Conservation (phyloP, 2,888 invertebrate species). For the Himalopsyche tibetana region DNA sequence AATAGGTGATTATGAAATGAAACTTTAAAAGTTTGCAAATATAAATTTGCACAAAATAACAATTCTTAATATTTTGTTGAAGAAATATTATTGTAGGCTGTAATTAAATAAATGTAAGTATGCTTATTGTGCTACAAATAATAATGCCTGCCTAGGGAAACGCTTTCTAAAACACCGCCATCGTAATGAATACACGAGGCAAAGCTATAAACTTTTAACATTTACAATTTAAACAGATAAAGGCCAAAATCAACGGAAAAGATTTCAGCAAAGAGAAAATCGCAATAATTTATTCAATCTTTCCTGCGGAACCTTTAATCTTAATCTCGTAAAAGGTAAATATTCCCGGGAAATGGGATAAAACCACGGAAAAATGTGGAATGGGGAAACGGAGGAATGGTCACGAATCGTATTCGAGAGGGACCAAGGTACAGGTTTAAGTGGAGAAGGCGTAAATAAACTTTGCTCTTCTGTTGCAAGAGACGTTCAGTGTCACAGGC, state of each 20-base stretch:
- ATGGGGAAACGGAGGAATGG: conserved; percentile 14
- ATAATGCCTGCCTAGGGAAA: conserved; percentile 22
- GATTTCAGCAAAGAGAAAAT: conserved; percentile 54
- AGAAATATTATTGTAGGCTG: too few species aligned
- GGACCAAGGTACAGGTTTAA: conserved; percentile 50
- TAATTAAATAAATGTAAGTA: conserved; percentile 4
- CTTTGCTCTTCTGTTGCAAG: conserved; percentile 19
- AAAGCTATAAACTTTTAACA: conserved; percentile 53
- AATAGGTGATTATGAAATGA: too few species aligned
- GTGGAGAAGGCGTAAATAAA: conserved; percentile 53
- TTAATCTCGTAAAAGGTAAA: conserved; percentile 64
- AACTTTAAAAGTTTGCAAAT: too few species aligned
- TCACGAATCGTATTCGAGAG: conserved; percentile 12
- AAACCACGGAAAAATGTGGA: conserved; percentile 52
- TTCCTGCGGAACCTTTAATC: conserved; percentile 64
- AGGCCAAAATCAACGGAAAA: conserved; percentile 51
- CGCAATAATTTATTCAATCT: conserved; percentile 65
- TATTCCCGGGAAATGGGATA: conserved; percentile 56
- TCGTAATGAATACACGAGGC: conserved; percentile 21
- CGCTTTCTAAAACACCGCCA: conserved; percentile 1
- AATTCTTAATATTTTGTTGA: too few species aligned
- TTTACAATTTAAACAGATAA: conserved; percentile 61
- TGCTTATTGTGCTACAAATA: conserved; percentile 21
- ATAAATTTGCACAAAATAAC: too few species aligned
- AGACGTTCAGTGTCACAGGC: conserved; percentile 13